Conservation (phyloP, 2,888 invertebrate species). For the Acanthosepion lycidas region DNA sequence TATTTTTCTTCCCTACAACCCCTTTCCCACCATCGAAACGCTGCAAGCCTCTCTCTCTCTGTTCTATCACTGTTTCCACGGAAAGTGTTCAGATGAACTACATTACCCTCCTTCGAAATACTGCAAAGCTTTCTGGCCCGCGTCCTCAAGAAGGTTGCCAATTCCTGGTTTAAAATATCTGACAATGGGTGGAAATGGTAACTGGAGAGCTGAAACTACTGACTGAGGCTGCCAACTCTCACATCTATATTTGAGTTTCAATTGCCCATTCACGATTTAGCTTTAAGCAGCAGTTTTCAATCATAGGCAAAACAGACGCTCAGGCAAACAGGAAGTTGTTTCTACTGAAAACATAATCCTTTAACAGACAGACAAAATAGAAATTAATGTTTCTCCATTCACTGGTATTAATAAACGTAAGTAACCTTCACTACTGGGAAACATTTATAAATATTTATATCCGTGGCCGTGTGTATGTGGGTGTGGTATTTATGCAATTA, state of each 20-base stretch:
- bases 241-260: not conserved
- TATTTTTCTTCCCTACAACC: no score
- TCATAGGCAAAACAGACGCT: not conserved
- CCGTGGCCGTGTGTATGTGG: no score
- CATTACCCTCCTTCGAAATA: no score
- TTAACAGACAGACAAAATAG: not conserved
- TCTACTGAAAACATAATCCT: not conserved
- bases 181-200: not conserved
- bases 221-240: not conserved
- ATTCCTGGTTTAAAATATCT: not conserved
- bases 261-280: not conserved
- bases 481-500: no score
- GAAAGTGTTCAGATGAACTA: no score
- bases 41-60: no score
- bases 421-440: not conserved
- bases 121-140: no score
- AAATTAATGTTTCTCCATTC: not conserved
- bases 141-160: no score
- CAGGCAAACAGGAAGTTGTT: not conserved
- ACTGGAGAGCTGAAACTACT: not conserved
- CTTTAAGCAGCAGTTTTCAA: not conserved
- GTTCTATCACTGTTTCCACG: no score
- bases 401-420: not conserved
- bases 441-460: no score
- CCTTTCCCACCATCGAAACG: no score